Percentiles rank a stretch among this genome's conserved stretches.
Evolutionary conservation across 2,113 vertebrate genomes (phyloP).

Genomic region (Micronycteris hirsuta): DNA sequence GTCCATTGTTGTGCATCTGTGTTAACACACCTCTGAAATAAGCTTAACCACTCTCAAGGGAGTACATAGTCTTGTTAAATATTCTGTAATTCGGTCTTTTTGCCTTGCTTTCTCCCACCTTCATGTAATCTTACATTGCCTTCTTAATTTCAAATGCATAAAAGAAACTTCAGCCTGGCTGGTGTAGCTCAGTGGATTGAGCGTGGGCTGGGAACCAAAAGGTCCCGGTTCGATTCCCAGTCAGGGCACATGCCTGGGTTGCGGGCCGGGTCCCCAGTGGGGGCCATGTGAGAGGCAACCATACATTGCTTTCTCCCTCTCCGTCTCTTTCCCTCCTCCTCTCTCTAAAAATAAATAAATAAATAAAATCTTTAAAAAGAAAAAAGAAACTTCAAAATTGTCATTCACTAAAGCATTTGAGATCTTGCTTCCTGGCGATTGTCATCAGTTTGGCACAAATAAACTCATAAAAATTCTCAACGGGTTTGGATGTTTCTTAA

Average conservation of each 20-base stretch:
- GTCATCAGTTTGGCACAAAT: not conserved
- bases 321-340: no score
- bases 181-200: no score
- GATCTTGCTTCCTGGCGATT: not conserved
- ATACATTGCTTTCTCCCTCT: no score
- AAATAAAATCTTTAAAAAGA: no score
- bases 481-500: not conserved
- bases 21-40: not conserved
- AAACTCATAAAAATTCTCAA: not conserved
- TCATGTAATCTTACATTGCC: not conserved
- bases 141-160: not conserved
- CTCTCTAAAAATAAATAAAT: no score
- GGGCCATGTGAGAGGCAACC: no score
- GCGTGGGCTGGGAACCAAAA: no score
- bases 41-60: not conserved
- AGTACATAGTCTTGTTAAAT: not conserved
- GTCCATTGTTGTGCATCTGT: not conserved
- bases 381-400: not conserved
- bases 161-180: not conserved
- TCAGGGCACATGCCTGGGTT: no score
- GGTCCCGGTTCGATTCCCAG: no score
- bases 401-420: not conserved
- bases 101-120: not conserved
- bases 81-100: not conserved
- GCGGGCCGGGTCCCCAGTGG: no score